Percentiles rank a stretch among this genome's conserved stretches.
phyloP scores from a whole-genome alignment of 2,113 vertebrate genomes.

The Murina feae region DNA sequence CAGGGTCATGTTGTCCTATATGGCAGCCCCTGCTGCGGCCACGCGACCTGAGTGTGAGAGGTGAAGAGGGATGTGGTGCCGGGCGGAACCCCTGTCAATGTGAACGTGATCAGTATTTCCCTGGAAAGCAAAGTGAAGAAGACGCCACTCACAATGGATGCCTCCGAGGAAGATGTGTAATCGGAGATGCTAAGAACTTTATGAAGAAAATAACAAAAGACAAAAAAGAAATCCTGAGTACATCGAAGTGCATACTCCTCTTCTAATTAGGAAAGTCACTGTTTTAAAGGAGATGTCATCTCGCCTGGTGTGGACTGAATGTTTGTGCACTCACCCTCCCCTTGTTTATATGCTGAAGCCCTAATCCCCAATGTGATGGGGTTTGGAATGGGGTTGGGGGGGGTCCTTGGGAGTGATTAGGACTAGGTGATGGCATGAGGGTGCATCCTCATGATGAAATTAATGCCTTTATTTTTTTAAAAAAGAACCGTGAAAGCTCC shows the following conservation, averaged over 20 bases:
- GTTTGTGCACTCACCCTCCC: neutral
- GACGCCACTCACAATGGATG: neutral
- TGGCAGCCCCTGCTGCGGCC: neutral
- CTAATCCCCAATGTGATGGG: neutral
- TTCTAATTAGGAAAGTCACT: constrained; percentile 22
- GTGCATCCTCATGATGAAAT: neutral
- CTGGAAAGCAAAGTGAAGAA: neutral
- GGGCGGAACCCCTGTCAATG: neutral
- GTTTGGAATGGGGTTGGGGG: neutral
- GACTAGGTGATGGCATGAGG: neutral
- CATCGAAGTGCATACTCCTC: neutral
- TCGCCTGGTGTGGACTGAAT: neutral
- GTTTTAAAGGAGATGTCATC: neutral
- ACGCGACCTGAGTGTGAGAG: neutral
- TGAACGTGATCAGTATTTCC: neutral
- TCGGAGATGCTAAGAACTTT: neutral
- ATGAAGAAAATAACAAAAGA: neutral
- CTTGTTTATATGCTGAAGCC: neutral
- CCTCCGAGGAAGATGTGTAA: neutral
- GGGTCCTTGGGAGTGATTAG: neutral
- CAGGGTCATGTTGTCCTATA: neutral
- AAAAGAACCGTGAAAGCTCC: neutral
- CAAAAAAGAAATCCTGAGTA: neutral
- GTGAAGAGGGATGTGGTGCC: neutral
- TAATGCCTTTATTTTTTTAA: neutral